Conservation (phyloP, 2,797 vertebrate species). For the Falco columbarius region DNA sequence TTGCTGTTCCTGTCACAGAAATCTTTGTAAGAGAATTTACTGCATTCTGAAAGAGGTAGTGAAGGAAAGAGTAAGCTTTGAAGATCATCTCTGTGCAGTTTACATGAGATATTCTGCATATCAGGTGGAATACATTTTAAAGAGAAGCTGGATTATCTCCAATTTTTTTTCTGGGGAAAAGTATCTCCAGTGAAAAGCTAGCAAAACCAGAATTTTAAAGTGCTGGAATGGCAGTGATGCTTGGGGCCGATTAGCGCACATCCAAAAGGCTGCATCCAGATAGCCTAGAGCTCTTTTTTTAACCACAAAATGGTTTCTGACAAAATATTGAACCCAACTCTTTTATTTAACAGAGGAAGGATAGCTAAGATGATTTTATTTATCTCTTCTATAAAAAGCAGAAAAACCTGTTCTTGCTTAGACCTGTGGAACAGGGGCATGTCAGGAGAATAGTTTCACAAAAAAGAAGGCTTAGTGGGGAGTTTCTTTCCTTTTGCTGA, state of each 20-base stretch:
- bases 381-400: background rate
- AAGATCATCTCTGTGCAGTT: background rate
- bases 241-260: background rate
- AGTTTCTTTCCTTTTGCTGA: background rate
- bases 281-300: background rate
- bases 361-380: background rate
- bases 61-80: background rate
- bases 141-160: background rate
- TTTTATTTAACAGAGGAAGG: background rate
- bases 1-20: background rate
- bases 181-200: background rate
- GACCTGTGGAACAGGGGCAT: background rate
- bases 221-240: background rate
- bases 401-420: background rate
- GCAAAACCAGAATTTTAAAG: background rate
- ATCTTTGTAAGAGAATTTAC: background rate
- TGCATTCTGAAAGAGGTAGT: background rate
- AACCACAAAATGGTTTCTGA: background rate
- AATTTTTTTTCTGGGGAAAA: background rate
- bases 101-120: background rate
- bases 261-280: background rate
- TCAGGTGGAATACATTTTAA: background rate
- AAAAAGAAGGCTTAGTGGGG: background rate
- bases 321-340: background rate
- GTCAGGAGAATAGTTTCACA: background rate